phyloP scores from a whole-genome alignment of 2,888 invertebrate genomes.

The Phalera bucephala region DNA sequence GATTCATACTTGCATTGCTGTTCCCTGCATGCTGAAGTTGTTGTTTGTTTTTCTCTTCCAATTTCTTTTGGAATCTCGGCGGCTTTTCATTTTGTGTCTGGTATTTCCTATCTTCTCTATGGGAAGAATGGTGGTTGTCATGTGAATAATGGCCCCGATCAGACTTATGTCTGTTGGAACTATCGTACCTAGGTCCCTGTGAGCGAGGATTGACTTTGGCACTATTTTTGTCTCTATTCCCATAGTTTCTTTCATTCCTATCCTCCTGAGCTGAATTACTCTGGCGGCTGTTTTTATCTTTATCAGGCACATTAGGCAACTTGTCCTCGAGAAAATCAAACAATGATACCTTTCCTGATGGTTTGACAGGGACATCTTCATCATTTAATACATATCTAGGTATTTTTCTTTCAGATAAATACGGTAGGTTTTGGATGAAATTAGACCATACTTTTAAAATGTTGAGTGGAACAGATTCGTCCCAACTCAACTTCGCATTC shows the following conservation, averaged over 20 bases:
- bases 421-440: too few relatives aligned
- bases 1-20: conserved; percentile 42
- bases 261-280: conserved; percentile 52
- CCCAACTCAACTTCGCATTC: too few relatives aligned
- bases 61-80: conserved; percentile 84
- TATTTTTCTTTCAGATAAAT: too few relatives aligned
- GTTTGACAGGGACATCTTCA: conserved; percentile 86
- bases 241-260: conserved; percentile 55
- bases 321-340: conserved; percentile 93
- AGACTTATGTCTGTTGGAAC: conserved; percentile 49
- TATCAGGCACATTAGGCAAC: conserved; percentile 84
- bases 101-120: conserved; percentile 68
- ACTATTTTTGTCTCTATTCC: conserved; percentile 59
- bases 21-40: conserved; percentile 44
- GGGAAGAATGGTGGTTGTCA: conserved; percentile 56
- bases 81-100: conserved; percentile 80
- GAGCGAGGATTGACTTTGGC: conserved; percentile 56
- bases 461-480: too few relatives aligned
- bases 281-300: conserved; percentile 58
- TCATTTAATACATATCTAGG: too few relatives aligned
- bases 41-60: conserved; percentile 74
- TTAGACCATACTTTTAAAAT: too few relatives aligned
- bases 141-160: conserved; percentile 65
- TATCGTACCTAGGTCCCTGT: conserved; percentile 61
- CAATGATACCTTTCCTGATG: conserved; percentile 90